Base-by-base conservation (phyloP, 2,113 vertebrate species). In the Verasper variegatus region DNA sequence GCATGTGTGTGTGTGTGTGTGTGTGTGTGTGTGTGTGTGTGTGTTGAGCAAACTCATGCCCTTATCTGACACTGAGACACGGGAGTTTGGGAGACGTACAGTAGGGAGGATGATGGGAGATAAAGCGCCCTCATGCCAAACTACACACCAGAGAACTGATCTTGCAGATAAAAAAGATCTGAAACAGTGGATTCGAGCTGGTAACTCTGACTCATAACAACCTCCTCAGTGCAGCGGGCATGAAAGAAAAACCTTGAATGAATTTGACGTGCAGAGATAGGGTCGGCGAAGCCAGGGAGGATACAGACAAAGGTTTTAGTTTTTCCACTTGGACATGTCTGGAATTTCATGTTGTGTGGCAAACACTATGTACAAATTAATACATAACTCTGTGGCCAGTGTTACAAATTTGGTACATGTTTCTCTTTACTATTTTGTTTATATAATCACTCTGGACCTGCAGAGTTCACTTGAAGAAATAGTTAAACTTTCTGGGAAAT, bases 111-210 rank as follows among this genome's bases (percentile, higher is more conserved):
- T 55, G 79, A 82, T 71, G 85, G 71, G 77, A 76, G 86, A 91
- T 86, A 85, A 86, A 86, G 66, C 42, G 37, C 92, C 92, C 90
- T 82, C 67, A 92, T 89, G 88, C 82, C 83, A 86, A 80, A 74
- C 78, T 82, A 79, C 84, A 75, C 60, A 58, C 18, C 80, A 89
- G 89, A 86, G 92, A 93, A 81, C 71, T 57, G 86, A 93, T 93
- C 74, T 82, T 63, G 13, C 76, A 86, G 89, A 93, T 92, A 90
- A 79, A 69, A 79, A 88, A 86, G 84, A 89, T 88, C 74, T 83
- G 68, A 85, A 81, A 78, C 42, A 1, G 11, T 60, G 72, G 87
- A 82, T 84, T 87, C 69, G 8, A 84, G 62, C 84, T 59, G 69
- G 78, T 81, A 75, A 86, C 74, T 84, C 68, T 78, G 76, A 77